phyloP scores from a whole-genome alignment of 2,888 invertebrate genomes.

The Epirrhoe alternata region DNA sequence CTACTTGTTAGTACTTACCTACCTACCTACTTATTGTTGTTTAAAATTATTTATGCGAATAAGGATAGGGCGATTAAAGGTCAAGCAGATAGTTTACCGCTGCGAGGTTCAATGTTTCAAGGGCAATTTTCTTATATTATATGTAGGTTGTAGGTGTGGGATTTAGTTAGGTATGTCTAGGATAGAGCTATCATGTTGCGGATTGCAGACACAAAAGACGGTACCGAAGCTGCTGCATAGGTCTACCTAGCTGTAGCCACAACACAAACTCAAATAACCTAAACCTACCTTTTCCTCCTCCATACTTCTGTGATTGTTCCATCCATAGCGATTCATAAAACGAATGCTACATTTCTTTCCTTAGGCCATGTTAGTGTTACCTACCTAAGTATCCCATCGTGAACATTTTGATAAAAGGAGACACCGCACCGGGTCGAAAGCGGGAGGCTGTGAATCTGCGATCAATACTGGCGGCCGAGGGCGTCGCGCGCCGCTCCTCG shows the following conservation, averaged over 20 bases:
- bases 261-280: no score
- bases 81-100: no score
- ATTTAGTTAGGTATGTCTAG: no score
- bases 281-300: neutral
- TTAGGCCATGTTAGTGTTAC: no score
- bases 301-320: neutral
- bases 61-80: slow-evolving; percentile 6
- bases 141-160: no score
- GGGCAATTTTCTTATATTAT: no score
- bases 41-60: no score
- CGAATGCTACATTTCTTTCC: neutral
- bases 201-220: slow-evolving; percentile 53
- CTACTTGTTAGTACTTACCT: no score
- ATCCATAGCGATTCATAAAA: neutral
- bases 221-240: slow-evolving; percentile 47
- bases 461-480: slow-evolving; percentile 70
- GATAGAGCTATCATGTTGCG: slow-evolving; percentile 53
- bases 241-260: no score
- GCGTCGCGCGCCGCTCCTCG: slow-evolving; percentile 49
- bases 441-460: slow-evolving; percentile 74
- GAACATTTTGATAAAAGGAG: slow-evolving; percentile 48
- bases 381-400: slow-evolving; percentile 23
- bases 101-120: no score
- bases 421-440: slow-evolving; percentile 49
- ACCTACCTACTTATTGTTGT: no score